These are phyloP conservation scores for Plebejus anna DNA, from an alignment of 2,888 invertebrate species.

Conservation along the genomic window DNA sequence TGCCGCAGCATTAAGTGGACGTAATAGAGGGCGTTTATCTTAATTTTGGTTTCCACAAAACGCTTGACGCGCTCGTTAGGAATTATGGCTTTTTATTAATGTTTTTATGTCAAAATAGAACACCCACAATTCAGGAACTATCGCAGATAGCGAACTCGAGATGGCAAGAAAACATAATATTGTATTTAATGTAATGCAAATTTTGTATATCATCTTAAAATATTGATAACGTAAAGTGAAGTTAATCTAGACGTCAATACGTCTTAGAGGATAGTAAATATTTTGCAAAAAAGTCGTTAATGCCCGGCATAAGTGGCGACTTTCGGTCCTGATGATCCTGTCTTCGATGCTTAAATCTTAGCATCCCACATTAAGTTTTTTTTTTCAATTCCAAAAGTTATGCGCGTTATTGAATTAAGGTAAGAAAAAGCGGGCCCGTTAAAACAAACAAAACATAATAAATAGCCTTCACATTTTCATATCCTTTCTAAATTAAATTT, in stretches of 20 bases:
- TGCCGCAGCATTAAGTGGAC: constrained; percentile 68
- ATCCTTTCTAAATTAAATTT: constrained; percentile 75
- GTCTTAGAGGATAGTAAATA: neutral
- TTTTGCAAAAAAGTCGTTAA: constrained; percentile 24
- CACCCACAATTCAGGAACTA: constrained; percentile 24
- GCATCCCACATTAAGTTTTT: constrained; percentile 22
- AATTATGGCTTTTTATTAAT: constrained; percentile 34
- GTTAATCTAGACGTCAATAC: neutral
- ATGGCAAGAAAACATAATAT: neutral
- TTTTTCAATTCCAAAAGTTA: constrained; percentile 37
- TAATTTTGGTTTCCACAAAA: constrained; percentile 70
- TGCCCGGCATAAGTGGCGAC: neutral
- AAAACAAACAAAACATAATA: constrained; percentile 73
- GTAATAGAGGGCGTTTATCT: constrained; percentile 74
- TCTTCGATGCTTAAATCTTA: constrained; percentile 16
- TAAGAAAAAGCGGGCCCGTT: constrained; percentile 49
- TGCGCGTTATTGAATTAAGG: constrained; percentile 45
- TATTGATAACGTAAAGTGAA: neutral
- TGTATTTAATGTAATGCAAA: neutral
- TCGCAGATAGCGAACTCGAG: neutral
- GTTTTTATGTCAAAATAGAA: constrained; percentile 26
- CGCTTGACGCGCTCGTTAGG: constrained; percentile 67
- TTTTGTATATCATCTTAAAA: neutral
- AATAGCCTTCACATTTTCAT: constrained; percentile 61
- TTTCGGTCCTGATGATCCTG: neutral